Base-by-base conservation (phyloP, 2,113 vertebrate genomes). In the Nyctibius bracteatus region DNA sequence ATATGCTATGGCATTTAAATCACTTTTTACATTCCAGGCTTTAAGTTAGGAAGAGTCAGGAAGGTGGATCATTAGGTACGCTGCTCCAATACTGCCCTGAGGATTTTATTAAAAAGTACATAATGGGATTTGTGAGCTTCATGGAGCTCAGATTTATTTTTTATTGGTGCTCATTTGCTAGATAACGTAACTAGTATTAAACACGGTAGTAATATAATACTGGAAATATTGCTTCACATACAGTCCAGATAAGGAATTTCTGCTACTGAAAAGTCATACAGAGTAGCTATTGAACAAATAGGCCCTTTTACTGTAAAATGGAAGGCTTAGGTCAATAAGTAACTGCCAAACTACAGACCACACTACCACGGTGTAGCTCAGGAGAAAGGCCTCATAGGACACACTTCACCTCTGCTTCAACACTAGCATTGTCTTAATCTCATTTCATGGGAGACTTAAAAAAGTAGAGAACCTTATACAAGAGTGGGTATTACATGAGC, bases 41-140 rank as follows among this genome's bases (percentile, higher is more conserved):
- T 96, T 96, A 97, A 93, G 74, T 96, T 90, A 96, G 94, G 94
- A 88, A 93, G 94, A 95, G 88, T 97, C 96, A 93, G 85, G 94
- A 95, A 96, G 96, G 90, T 96, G 74, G 94, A 92, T 90, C 94
- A 94, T 90, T 96, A 97, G 87, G 94, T 95, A 94, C 92, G 93
- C 63, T 96, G 96, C 95, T 96, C 94, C 96, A 95, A 95, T 70
- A 96, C 71, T 96, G 96, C 52, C 96, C 94, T 97, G 68, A 97
- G 91, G 89, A 97, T 97, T 97, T 97, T 94, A 97, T 97, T 96
- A 91, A 96, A 97, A 97, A 94, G 96, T 97, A 97, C 91, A 95
- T 74, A 92, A 71, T 95, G 94, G 95, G 80, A 95, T 96, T 92
- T 87, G 88, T 96, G 86, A 97, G 92, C 96, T 95, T 95, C 59